phyloP scores from a whole-genome alignment of 2,888 invertebrate genomes.

The Patella caerulea region DNA sequence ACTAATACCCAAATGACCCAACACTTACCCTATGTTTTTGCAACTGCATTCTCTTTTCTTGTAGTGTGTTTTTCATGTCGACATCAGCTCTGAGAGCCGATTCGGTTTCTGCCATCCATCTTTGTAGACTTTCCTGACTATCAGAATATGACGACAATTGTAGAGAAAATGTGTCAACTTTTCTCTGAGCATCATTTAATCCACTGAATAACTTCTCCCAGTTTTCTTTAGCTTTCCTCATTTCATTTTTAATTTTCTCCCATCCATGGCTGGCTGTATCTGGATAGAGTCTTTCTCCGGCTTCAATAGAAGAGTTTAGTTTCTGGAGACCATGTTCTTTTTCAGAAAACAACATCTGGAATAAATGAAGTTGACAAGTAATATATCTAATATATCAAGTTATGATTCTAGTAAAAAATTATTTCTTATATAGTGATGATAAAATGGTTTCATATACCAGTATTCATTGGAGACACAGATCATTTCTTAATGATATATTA shows the following conservation, averaged over 20 bases:
- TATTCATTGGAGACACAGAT: no score
- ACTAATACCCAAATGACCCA: no score
- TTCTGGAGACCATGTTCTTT: slow-evolving; percentile 84
- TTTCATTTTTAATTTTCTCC: slow-evolving; percentile 85
- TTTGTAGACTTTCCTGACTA: slow-evolving; percentile 82
- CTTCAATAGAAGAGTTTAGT: slow-evolving; percentile 86
- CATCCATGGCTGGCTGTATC: slow-evolving; percentile 89
- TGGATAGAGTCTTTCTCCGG: slow-evolving; percentile 89
- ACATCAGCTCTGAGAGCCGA: slow-evolving; percentile 83
- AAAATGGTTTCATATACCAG: no score
- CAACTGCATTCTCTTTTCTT: slow-evolving; percentile 90
- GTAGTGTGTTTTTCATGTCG: slow-evolving; percentile 88
- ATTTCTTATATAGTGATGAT: no score
- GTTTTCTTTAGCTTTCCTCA: slow-evolving; percentile 71
- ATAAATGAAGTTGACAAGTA: slow-evolving; percentile 3
- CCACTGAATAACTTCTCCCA: slow-evolving; percentile 76
- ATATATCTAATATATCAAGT: no score
- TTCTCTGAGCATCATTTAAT: slow-evolving; percentile 85
- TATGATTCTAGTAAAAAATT: no score
- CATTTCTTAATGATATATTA: no score
- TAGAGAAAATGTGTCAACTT: slow-evolving; percentile 87
- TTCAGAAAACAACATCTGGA: slow-evolving; percentile 84
- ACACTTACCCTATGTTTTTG: slow-evolving; percentile 80
- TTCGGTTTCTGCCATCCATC: slow-evolving; percentile 84
- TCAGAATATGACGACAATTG: slow-evolving; percentile 95